phyloP scores from a whole-genome alignment of 2,888 invertebrate genomes.

The Priocnemis perturbator region DNA sequence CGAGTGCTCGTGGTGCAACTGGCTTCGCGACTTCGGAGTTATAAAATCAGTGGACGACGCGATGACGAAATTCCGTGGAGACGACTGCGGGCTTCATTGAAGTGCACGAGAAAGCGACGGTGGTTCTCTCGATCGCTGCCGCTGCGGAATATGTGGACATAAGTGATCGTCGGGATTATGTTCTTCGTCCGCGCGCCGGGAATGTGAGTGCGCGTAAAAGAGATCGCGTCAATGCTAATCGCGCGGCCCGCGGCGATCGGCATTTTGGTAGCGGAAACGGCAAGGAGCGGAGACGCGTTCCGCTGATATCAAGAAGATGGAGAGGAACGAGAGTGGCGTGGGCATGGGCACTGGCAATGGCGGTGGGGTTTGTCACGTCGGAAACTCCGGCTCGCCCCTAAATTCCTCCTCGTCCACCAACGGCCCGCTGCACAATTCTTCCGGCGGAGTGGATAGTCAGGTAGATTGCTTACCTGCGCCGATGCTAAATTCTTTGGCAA shows the following conservation, averaged over 20 bases:
- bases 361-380: conserved; percentile 45
- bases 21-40: no score
- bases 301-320: conserved; percentile 46
- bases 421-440: conserved; percentile 58
- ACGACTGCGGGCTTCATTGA: background rate
- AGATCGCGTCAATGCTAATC: background rate
- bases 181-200: background rate
- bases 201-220: no score
- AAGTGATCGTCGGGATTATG: background rate
- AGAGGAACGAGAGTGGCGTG: conserved; percentile 63
- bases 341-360: conserved; percentile 47
- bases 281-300: background rate
- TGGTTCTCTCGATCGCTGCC: no score
- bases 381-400: conserved; percentile 61
- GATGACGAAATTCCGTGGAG: background rate
- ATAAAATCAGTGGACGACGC: no score
- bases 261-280: conserved; percentile 20
- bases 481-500: no score
- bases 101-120: no score
- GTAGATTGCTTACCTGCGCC: conserved; percentile 38
- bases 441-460: conserved; percentile 64
- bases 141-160: background rate
- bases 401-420: conserved; percentile 63
- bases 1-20: no score
- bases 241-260: conserved; percentile 11